Evolutionary conservation across 2,797 vertebrate genomes (phyloP), one percentile per base, ranked within the genome.

Genomic region (Chaenodraco wilsoni): DNA sequence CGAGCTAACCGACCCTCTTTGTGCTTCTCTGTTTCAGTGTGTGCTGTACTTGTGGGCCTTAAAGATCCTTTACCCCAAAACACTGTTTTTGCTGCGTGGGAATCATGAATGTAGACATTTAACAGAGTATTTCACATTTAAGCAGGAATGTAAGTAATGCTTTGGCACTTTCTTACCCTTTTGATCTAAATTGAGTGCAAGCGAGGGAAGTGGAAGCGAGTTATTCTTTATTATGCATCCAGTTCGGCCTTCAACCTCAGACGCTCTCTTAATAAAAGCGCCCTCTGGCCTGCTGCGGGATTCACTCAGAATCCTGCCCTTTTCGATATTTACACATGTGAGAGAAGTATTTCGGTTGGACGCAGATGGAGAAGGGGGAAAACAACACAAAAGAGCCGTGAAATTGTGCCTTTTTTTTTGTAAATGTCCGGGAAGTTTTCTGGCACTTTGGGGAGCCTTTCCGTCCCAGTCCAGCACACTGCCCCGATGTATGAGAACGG

Each of bases 31-130:
- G 54, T 88, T 91, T 70, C 91, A 93, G 92, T 93, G 92, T 90
- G 92, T 92, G 87, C 91, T 92, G 61, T 91, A 89, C 87, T 88
- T 93, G 88, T 93, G 92, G 92, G 92, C 92, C 88, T 90, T 93
- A 88, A 93, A 93, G 92, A 92, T 93, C 89, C 91, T 93, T 84
- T 93, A 93, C 92, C 97, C 98, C 87, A 99, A 97, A 97, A 99
- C 98, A 95, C 96, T 99, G 95, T 99, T 99, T 96, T 96, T 99
- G 96, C 97, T 99, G 89, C 97, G 98, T 91, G 98, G 98, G 95
- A 99, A 99, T 91, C 98, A 99, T 94, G 97, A 99, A 98, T 99
- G 98, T 97, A 97, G 98, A 98, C 98, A 99, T 95, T 96, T 99
- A 96, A 99, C 98, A 95, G 98, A 99, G 93, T 99, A 99, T 96